Base-by-base conservation (phyloP, 1,140 invertebrate species). In the Drosophila orena region DNA sequence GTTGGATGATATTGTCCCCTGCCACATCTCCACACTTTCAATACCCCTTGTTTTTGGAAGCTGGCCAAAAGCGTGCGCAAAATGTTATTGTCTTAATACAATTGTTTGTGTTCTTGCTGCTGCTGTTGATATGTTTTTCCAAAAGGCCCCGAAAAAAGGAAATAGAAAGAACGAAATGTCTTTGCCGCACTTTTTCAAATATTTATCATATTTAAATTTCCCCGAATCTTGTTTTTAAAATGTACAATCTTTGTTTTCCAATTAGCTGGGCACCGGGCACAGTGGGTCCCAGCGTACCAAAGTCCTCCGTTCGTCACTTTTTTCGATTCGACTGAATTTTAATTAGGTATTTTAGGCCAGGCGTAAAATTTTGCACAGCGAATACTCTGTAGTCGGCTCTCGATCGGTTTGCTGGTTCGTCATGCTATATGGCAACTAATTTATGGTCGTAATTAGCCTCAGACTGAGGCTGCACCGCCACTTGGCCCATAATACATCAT, bases 1-100 rank as follows among this genome's bases (percentile, higher is more conserved):
- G n/a, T 47, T 37, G 42, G 50, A 17, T 70, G 52, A 64, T 79
- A 55, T 77, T 38, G 37, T 68, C 56, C 47, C 35, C 60, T 38
- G 42, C 27, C 58, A 27, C 58, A 27, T 50, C 49, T 6, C 11
- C 20, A 11, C 15, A 46, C 40, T 35, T 17, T 43, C 66, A n/a
- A 10, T 40, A 55, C 17, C 22, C 30, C 46, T 3, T 11, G 30
- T n/a, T 86, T 17, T 86, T 86, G 81, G 81, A 75, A n/a, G n/a
- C 22, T 35, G 58, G 83, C 83, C 83, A 86, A 86, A 86, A 86
- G 83, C 83, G 83, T 86, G 83, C 83, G 83, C 83, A 89, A 86
- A 86, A 83, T 86, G 61, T 83, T 86, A 83, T 86, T 86, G 84
- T 86, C 69, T 17, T 53, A 52, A 44, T 34, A 53, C 54, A 55